Evolutionary conservation across 2,113 vertebrate species (phyloP).

Genomic region (Sula dactylatra): DNA sequence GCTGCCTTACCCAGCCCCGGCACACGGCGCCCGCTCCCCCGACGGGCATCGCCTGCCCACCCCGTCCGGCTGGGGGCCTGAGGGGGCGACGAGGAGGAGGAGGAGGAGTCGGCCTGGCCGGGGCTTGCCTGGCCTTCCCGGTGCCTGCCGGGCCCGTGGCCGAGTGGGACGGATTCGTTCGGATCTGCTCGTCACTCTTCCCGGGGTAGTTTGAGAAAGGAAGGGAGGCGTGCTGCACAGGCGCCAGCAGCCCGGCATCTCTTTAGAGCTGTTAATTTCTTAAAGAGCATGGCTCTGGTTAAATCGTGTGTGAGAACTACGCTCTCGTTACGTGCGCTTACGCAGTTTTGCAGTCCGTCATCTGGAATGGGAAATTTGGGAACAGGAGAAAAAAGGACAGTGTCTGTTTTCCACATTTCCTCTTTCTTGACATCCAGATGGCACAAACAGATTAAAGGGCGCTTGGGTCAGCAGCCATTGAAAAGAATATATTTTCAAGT

Average conservation of each 20-base stretch:
- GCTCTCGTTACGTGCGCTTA: accelerated
- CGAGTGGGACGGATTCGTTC: accelerated
- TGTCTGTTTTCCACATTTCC: background rate
- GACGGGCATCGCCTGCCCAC: too few species aligned
- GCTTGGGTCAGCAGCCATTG: background rate
- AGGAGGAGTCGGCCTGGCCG: background rate
- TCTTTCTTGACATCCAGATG: background rate
- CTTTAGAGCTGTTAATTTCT: background rate
- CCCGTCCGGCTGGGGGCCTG: background rate
- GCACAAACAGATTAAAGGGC: background rate
- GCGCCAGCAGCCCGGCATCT: background rate
- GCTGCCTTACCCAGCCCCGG: background rate
- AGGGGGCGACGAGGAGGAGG: background rate
- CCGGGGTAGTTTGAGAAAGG: background rate
- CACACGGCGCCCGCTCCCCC: too few species aligned
- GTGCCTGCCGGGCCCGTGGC: too few species aligned
- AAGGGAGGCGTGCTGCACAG: background rate
- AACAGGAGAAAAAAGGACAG: background rate
- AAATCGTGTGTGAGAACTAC: accelerated
- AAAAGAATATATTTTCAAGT: background rate
- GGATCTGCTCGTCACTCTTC: too few species aligned
- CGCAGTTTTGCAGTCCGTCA: accelerated
- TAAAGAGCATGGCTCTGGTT: background rate
- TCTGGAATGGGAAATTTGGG: background rate
- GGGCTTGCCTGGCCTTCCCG: too few species aligned